These are phyloP conservation scores for Volucella bombylans DNA, from an alignment of 2,888 invertebrate genomes.

Conservation along the genomic window DNA sequence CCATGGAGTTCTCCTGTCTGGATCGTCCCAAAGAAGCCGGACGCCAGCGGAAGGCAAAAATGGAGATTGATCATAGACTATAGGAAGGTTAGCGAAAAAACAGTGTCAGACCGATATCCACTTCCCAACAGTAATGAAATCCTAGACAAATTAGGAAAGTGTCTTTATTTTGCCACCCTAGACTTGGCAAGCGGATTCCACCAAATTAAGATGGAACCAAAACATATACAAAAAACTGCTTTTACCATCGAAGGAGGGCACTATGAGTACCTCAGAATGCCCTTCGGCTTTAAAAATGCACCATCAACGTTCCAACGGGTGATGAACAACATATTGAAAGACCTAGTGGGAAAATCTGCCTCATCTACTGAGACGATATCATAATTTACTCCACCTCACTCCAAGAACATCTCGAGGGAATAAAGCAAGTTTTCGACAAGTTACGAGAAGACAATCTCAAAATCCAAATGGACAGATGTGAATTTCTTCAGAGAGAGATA, in stretches of 20 bases:
- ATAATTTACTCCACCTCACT: conserved; percentile 13
- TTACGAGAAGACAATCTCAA: conserved; percentile 14
- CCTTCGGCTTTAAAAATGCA: conserved; percentile 38
- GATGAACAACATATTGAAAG: too few relatives aligned
- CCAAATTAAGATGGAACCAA: conserved; percentile 75
- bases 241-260: conserved; percentile 56
- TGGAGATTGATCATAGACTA: conserved; percentile 64
- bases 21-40: conserved; percentile 64
- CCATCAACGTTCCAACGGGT: not conserved
- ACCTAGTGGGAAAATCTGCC: not conserved
- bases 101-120: conserved; percentile 70
- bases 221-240: conserved; percentile 26
- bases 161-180: conserved; percentile 76
- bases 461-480: conserved; percentile 6
- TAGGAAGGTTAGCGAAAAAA: conserved; percentile 74
- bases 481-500: conserved; percentile 19
- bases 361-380: conserved; percentile 26
- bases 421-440: conserved; percentile 16
- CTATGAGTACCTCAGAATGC: conserved; percentile 36
- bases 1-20: too few relatives aligned
- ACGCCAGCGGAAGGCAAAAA: too few relatives aligned
- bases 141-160: conserved; percentile 75
- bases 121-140: conserved; percentile 75
- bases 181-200: conserved; percentile 78
- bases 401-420: conserved; percentile 17